Evolutionary conservation across 1,140 invertebrate genomes (phyloP).

Genomic region (Dinoponera quadriceps): DNA sequence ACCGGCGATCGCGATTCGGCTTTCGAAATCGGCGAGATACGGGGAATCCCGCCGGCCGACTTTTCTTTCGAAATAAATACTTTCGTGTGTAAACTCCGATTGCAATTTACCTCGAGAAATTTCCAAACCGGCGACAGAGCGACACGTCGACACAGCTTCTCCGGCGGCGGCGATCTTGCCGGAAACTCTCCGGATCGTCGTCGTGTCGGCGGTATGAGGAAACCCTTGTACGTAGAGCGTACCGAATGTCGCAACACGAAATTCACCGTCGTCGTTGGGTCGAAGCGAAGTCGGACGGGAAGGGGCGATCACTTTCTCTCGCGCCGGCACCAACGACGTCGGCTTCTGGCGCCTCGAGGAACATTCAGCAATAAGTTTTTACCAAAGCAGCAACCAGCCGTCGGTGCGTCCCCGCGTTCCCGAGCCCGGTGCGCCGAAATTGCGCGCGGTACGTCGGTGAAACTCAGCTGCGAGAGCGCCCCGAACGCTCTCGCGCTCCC

Average conservation of each 20-base stretch:
- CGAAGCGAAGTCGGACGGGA: slow-evolving; percentile 54
- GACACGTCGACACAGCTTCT: neutral
- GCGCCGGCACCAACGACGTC: slow-evolving; percentile 63
- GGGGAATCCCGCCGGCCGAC: too few species aligned
- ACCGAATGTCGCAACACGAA: slow-evolving; percentile 76
- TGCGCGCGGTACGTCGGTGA: slow-evolving; percentile 52
- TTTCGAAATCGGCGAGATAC: too few species aligned
- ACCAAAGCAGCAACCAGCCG: slow-evolving; percentile 77
- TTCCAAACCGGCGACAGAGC: too few species aligned
- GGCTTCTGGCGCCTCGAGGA: slow-evolving; percentile 68
- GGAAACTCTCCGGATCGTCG: neutral
- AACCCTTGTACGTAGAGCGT: slow-evolving; percentile 8
- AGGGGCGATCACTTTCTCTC: slow-evolving; percentile 80
- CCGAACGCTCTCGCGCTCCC: neutral
- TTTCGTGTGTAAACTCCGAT: too few species aligned
- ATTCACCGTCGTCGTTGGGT: slow-evolving; percentile 25
- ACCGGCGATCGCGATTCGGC: too few species aligned
- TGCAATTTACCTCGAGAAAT: too few species aligned
- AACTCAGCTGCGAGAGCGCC: slow-evolving; percentile 7
- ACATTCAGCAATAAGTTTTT: slow-evolving; percentile 82
- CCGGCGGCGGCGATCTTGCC: slow-evolving; percentile 32
- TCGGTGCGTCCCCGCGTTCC: slow-evolving; percentile 15
- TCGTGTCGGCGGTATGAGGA: neutral
- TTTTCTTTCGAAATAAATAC: too few species aligned
- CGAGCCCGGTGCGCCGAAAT: neutral